A percentile compares a stretch with the other conserved stretches of the same genome.
Conservation (phyloP, 2,113 vertebrate genomes). For the Hypocryptadius cinnamomeus region DNA sequence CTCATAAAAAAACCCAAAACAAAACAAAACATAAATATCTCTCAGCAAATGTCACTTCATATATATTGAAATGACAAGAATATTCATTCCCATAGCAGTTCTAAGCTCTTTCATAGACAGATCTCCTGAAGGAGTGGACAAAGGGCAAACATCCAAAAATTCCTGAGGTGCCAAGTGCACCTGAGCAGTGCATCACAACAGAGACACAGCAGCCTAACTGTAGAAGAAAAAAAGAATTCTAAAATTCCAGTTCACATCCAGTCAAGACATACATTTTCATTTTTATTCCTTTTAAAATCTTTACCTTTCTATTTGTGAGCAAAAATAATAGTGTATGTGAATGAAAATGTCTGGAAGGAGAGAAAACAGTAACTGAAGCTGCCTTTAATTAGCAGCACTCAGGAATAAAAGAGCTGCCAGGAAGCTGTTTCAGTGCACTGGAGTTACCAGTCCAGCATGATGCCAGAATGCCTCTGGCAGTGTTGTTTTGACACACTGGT, state of each 20-base stretch:
- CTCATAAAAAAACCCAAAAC: no score
- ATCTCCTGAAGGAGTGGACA: background rate
- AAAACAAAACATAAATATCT: background rate
- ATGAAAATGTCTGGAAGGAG: background rate
- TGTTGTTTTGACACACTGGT: conserved; percentile 7
- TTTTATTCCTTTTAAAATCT: background rate
- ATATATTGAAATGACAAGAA: background rate
- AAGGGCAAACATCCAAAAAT: background rate
- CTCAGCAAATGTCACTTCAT: background rate
- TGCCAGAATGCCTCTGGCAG: background rate
- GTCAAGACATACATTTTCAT: background rate
- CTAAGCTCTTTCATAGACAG: background rate
- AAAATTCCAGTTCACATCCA: background rate
- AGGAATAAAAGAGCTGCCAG: background rate
- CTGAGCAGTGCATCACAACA: background rate
- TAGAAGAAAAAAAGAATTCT: background rate
- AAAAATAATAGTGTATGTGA: background rate
- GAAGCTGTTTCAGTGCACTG: background rate
- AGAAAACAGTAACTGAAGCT: background rate
- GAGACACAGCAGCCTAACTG: background rate
- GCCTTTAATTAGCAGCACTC: background rate
- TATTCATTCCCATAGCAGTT: background rate
- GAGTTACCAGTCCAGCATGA: conserved; percentile 16
- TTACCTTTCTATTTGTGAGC: background rate
- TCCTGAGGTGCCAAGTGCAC: background rate